Evolutionary conservation across 2,113 vertebrate species (phyloP).

Genomic region (Siphamia tubifer): DNA sequence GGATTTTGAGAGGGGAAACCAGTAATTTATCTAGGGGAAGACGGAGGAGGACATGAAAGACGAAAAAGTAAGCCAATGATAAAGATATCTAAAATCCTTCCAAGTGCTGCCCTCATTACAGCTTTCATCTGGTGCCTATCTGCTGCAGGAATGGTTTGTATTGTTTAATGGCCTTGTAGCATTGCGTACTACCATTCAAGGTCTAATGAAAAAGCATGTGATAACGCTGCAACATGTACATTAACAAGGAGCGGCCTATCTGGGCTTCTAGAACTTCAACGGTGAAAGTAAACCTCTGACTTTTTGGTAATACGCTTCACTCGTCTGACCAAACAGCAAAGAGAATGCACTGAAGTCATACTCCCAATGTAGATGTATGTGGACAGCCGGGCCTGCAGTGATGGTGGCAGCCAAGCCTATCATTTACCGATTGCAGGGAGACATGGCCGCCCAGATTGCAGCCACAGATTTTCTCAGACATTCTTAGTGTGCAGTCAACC

Average conservation of each 20-base stretch:
- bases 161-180: conserved; percentile 40
- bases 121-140: conserved; percentile 69
- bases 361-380: neutral
- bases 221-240: conserved; percentile 37
- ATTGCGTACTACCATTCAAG: conserved; percentile 35
- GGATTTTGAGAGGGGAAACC: conserved; percentile 13
- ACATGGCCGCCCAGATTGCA: conserved; percentile 11
- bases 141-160: conserved; percentile 42
- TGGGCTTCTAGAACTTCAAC: conserved; percentile 1
- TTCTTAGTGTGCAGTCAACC: conserved; percentile 17
- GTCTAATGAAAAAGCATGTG: conserved; percentile 32
- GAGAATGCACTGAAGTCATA: conserved; percentile 24
- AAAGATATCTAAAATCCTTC: conserved; percentile 45
- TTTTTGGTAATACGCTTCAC: neutral
- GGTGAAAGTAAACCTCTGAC: neutral
- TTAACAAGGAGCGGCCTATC: neutral
- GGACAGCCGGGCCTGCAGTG: conserved; percentile 16
- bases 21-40: conserved; percentile 2
- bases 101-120: conserved; percentile 32
- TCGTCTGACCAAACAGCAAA: neutral
- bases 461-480: conserved; percentile 12
- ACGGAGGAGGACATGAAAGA: conserved; percentile 37
- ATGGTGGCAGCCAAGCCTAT: conserved; percentile 38
- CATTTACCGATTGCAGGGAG: conserved; percentile 29
- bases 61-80: conserved; percentile 33